phyloP scores from a whole-genome alignment of 2,113 vertebrate species.

The Centrocercus urophasianus region DNA sequence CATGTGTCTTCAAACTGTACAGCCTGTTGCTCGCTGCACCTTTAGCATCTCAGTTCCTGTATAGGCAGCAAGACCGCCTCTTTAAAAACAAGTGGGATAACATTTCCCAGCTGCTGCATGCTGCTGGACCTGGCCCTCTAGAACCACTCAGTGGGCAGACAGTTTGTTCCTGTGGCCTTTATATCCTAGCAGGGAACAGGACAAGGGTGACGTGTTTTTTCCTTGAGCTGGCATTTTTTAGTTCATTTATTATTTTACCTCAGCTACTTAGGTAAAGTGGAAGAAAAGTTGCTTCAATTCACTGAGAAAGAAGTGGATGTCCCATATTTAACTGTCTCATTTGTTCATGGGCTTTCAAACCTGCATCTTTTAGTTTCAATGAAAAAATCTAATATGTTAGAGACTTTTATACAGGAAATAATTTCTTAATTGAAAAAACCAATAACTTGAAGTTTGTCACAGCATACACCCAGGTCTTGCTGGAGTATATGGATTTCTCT shows the following conservation, averaged over 20 bases:
- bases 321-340: neutral
- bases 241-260: neutral
- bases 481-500: neutral
- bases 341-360: neutral
- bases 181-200: neutral
- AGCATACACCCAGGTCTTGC: neutral
- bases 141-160: neutral
- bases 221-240: neutral
- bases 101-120: neutral
- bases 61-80: neutral
- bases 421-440: neutral
- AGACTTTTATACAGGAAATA: neutral
- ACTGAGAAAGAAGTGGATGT: neutral
- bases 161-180: neutral
- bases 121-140: neutral
- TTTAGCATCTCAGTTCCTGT: neutral
- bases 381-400: neutral
- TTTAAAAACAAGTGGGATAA: neutral
- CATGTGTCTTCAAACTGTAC: accelerated
- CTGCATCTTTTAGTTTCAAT: neutral
- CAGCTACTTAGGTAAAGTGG: neutral
- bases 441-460: neutral
- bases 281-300: neutral
- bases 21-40: neutral
- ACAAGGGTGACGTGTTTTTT: neutral